A percentile compares a stretch with the other conserved stretches of the same genome.
phyloP scores from a whole-genome alignment of 2,888 invertebrate species.

The Apotomis capreana region DNA sequence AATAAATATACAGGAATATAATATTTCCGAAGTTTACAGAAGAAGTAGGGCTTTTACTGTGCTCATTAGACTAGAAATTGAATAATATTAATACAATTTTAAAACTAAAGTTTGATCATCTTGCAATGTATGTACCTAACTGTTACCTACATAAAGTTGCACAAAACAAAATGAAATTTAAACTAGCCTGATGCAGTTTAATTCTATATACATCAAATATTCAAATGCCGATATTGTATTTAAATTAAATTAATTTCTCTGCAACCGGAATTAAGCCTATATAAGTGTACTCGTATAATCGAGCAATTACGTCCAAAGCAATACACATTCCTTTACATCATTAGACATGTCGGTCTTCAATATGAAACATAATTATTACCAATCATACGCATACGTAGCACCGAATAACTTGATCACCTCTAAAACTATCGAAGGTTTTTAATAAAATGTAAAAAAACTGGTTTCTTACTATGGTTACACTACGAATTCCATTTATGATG shows the following conservation, averaged over 20 bases:
- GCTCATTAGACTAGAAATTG: too few species aligned
- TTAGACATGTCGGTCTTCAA: conserved; percentile 4
- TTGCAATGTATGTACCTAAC: too few species aligned
- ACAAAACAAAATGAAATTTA: too few species aligned
- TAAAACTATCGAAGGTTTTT: conserved; percentile 38
- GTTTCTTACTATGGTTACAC: conserved; percentile 36
- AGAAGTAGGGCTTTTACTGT: too few species aligned
- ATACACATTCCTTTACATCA: neutral
- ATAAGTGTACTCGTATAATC: neutral
- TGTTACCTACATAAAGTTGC: too few species aligned
- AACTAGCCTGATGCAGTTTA: neutral
- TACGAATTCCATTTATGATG: conserved; percentile 26
- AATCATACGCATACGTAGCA: conserved; percentile 20
- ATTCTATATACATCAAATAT: conserved; percentile 8
- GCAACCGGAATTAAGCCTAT: conserved; percentile 2
- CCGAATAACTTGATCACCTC: conserved; percentile 41
- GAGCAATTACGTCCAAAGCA: neutral
- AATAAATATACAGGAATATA: neutral
- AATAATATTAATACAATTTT: too few species aligned
- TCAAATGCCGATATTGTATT: conserved; percentile 16
- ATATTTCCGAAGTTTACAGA: too few species aligned
- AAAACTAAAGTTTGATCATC: too few species aligned
- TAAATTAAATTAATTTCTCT: conserved; percentile 5
- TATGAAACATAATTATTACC: conserved; percentile 4
- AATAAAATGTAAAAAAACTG: conserved; percentile 29